These are phyloP conservation scores for Cuniculus paca DNA, from an alignment of 2,797 vertebrate species.

Conservation along the genomic window DNA sequence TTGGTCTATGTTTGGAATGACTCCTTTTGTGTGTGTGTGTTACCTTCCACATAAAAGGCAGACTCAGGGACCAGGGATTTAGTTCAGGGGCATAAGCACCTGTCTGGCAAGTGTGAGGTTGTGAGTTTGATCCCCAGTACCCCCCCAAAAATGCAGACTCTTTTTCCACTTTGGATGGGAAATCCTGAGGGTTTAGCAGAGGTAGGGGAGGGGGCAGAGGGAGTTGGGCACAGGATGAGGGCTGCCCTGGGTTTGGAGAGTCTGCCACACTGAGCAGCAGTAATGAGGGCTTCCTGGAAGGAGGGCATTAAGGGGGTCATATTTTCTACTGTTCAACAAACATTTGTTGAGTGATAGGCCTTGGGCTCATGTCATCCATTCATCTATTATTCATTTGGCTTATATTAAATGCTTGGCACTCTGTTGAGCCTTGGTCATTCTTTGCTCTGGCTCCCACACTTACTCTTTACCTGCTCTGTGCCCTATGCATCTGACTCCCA, in stretches of 20 bases:
- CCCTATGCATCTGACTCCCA: not conserved
- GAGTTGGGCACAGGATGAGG: not conserved
- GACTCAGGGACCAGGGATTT: no score
- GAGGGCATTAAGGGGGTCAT: not conserved
- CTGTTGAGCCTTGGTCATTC: not conserved
- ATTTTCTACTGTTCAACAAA: not conserved
- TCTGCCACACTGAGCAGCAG: not conserved
- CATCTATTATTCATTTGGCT: not conserved
- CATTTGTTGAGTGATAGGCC: not conserved
- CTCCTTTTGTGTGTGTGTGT: no score
- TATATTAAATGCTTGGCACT: not conserved
- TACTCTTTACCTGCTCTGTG: not conserved
- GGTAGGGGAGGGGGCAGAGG: not conserved
- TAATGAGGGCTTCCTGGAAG: not conserved
- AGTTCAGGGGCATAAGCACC: no score
- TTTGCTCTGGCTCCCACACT: not conserved
- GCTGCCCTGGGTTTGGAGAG: not conserved
- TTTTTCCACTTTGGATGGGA: not conserved
- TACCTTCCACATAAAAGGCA: not conserved
- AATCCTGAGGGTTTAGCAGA: not conserved
- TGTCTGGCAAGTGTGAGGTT: no score
- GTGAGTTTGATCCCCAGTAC: no score
- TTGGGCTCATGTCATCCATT: not conserved
- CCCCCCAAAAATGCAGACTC: not conserved
- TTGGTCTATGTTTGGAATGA: constrained; percentile 10